These are phyloP conservation scores for Halcyon chelicuti DNA, from an alignment of 2,797 vertebrate genomes.

Conservation along the genomic window DNA sequence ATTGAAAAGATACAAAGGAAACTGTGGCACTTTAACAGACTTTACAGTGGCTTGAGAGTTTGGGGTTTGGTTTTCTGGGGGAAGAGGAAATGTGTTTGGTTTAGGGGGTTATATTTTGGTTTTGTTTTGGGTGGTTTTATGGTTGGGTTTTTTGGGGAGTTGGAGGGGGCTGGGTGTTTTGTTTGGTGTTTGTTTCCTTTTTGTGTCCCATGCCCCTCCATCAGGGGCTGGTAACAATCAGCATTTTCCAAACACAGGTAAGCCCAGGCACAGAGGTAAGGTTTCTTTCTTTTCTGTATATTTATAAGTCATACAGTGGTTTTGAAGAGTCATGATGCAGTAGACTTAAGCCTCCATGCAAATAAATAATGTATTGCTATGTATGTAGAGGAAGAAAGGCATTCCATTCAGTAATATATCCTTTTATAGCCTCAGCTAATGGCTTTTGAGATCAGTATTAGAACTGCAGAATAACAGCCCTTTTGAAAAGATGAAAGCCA, in stretches of 20 bases:
- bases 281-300: neutral
- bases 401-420: neutral
- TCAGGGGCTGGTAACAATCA: neutral
- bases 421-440: slow-evolving; percentile 1
- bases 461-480: neutral
- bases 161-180: neutral
- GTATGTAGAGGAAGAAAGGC: neutral
- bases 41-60: neutral
- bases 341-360: neutral
- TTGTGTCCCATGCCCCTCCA: neutral
- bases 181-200: neutral
- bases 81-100: accelerated
- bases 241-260: neutral
- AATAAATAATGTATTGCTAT: slow-evolving; percentile 7
- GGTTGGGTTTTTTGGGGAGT: neutral
- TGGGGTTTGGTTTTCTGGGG: neutral
- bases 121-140: neutral
- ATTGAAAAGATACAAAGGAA: neutral
- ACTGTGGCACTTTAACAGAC: neutral
- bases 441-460: neutral
- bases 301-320: neutral
- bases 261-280: neutral
- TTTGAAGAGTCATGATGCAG: neutral
- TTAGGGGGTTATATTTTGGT: neutral
- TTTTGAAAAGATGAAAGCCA: neutral